phyloP scores from a whole-genome alignment of 2,113 vertebrate species.

The Alaudala cheleensis region DNA sequence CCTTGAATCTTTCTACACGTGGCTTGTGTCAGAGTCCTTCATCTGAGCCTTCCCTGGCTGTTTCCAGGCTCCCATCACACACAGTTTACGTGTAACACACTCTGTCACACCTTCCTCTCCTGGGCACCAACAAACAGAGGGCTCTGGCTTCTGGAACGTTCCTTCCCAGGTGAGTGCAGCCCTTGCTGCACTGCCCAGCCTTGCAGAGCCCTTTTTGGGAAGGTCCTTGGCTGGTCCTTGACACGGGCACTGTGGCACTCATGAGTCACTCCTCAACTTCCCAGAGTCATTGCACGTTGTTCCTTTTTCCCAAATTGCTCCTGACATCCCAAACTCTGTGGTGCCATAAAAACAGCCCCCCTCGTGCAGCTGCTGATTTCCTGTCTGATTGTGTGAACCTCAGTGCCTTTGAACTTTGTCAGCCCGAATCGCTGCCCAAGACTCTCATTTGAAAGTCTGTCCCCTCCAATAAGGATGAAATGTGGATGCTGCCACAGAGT shows the following conservation, averaged over 20 bases:
- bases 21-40: rapidly evolving
- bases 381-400: background rate
- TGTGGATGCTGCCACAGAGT: background rate
- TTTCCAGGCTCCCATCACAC: rapidly evolving
- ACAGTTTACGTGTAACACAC: rapidly evolving
- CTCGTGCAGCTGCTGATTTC: background rate
- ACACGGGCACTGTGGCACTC: background rate
- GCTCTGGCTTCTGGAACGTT: background rate
- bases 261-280: background rate
- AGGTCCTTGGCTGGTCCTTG: background rate
- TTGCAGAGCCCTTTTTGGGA: background rate
- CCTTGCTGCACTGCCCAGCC: background rate
- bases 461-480: background rate
- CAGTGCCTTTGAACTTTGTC: background rate
- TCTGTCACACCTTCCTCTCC: background rate
- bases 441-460: background rate
- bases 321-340: background rate
- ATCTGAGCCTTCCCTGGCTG: background rate
- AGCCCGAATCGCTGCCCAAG: background rate
- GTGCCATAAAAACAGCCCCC: background rate
- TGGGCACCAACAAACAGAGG: rapidly evolving
- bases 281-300: background rate
- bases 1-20: rapidly evolving
- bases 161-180: background rate
- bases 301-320: background rate